Percentiles rank a stretch among this genome's conserved stretches.
phyloP scores from a whole-genome alignment of 1,140 invertebrate species.

The Prorops nasuta region DNA sequence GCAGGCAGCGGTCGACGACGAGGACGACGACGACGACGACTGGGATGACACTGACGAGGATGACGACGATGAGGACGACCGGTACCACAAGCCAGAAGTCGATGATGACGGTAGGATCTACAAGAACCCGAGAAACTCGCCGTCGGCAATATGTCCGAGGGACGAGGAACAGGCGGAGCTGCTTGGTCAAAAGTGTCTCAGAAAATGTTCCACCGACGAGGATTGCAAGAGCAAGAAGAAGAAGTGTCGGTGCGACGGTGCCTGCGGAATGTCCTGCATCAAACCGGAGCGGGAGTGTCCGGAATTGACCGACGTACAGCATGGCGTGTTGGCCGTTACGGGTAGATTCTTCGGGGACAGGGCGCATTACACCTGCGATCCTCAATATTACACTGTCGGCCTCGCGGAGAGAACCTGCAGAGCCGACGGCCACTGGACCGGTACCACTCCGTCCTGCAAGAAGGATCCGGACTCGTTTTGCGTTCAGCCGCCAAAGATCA shows the following conservation, averaged over 20 bases:
- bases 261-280: constrained; percentile 95
- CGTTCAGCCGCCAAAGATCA: constrained; percentile 79
- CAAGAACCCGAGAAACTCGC: constrained; percentile 87
- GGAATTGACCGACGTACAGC: constrained; percentile 67
- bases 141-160: constrained; percentile 76
- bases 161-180: constrained; percentile 70
- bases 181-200: constrained; percentile 80
- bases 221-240: constrained; percentile 97
- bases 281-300: constrained; percentile 90
- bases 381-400: constrained; percentile 84
- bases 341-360: constrained; percentile 78
- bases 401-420: constrained; percentile 81
- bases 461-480: constrained; percentile 86
- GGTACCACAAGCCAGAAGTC: constrained; percentile 57
- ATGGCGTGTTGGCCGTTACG: constrained; percentile 70
- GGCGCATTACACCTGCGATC: constrained; percentile 80
- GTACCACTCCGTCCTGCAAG: constrained; percentile 81
- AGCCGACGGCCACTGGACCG: constrained; percentile 91
- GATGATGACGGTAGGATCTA: constrained; percentile 76
- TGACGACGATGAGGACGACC: constrained; percentile 59
- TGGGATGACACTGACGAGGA: constrained; percentile 66
- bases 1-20: constrained; percentile 44
- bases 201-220: constrained; percentile 90
- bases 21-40: constrained; percentile 51
- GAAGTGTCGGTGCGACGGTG: constrained; percentile 93